These are phyloP conservation scores for Eubasilissa regina DNA, from an alignment of 1,140 invertebrate species.

Conservation along the genomic window DNA sequence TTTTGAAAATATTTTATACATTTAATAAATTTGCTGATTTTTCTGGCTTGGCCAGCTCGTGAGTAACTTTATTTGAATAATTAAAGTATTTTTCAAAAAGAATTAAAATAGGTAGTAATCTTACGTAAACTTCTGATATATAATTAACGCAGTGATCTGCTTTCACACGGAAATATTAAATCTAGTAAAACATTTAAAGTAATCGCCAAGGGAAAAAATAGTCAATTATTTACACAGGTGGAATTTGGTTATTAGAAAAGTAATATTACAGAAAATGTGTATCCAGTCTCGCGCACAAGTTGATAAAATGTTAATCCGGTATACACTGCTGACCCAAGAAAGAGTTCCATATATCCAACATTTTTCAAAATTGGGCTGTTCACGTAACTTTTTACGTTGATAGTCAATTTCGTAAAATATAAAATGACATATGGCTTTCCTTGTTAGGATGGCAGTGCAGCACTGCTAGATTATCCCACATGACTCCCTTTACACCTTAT, in stretches of 20 bases:
- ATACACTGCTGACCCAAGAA: too few species aligned
- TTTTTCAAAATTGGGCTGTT: too few species aligned
- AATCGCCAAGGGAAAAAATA: constrained; percentile 15
- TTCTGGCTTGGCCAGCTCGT: background rate
- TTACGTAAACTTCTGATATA: constrained; percentile 37
- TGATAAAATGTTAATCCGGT: constrained; percentile 59
- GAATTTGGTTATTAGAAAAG: constrained; percentile 58
- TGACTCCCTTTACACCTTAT: constrained; percentile 61
- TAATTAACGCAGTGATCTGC: constrained; percentile 5
- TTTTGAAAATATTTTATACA: constrained; percentile 44
- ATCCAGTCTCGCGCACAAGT: constrained; percentile 61
- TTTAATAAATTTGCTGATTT: constrained; percentile 30
- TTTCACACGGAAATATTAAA: constrained; percentile 22
- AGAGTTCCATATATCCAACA: too few species aligned
- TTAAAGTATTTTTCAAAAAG: constrained; percentile 39
- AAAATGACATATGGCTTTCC: constrained; percentile 63
- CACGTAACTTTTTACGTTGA: too few species aligned
- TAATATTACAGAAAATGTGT: constrained; percentile 62
- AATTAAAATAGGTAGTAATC: constrained; percentile 34
- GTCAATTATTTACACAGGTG: constrained; percentile 37
- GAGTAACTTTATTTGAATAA: constrained; percentile 17
- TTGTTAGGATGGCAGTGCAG: constrained; percentile 69
- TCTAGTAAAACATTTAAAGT: constrained; percentile 41
- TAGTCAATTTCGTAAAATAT: too few species aligned
- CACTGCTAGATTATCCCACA: constrained; percentile 33